Evolutionary conservation across 2,888 invertebrate genomes (phyloP), one percentile per base, ranked within the genome.

Genomic region (Eupithecia subumbrata): DNA sequence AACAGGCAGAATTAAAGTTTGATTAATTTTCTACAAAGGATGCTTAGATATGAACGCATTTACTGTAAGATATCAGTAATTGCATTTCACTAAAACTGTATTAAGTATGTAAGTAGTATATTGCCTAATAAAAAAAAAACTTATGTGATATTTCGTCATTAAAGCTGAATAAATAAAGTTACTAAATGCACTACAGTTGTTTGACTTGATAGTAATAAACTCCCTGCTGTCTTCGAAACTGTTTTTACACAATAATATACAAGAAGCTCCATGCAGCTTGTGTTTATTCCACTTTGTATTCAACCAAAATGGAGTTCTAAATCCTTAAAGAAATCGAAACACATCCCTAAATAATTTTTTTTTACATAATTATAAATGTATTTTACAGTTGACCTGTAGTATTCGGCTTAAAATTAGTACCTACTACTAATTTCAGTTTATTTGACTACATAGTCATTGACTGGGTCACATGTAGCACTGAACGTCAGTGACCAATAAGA

Each of bases 61-160:
- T 48, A 74, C 52, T 66, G 68, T 69, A 72, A 40, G 43, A 69
- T 72, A 72, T 71, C 71, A 63, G 63, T 72, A 63, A 48, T 70
- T 80, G 79, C 81, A 82, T 81, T 73, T 76, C 72, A 76, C 72
- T 75, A 77, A 71, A 78, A 64, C 67, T 77, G 76, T 78, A 78
- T 81, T 75, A 79, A 82, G 83, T 85, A 84, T 81, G 78, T 85
- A 83, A 80, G 75, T 76, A 74, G 73, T 72, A 77, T 74, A 79
- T 77, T 80, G 86, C 89, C 85, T 88, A 89, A 88, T 88, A 85
- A 92, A 91, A 89, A n/a, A 91, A 89, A 87, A 87, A 89, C 85
- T 91, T 40, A 81, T 80, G 78, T 80, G 79, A 78, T 78, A 81
- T 77, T 79, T 80, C 72, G 73, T 81, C 79, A 79, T 78, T 76